Evolutionary conservation across 2,797 vertebrate species (phyloP), one percentile per base, ranked within the genome.

Genomic region (Chaenodraco wilsoni): DNA sequence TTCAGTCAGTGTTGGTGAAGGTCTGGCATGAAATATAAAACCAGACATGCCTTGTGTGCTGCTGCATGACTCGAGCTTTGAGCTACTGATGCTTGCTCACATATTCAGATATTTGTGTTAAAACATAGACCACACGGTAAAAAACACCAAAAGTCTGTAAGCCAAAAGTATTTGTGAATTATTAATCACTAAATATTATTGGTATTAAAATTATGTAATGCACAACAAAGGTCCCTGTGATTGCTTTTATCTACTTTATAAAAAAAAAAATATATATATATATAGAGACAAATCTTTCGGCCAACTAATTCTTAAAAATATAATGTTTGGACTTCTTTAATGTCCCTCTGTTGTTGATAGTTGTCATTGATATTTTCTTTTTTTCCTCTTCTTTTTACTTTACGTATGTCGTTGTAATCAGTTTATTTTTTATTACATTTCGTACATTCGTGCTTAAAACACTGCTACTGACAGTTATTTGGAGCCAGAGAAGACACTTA

Each of bases 11-110:
- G 19, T 21, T 52, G 57, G 33, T 72, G 62, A 69, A 59, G 67
- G 41, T 74, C 61, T 72, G 45, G 31, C 31, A 61, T 40, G 43
- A 65, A 69, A 66, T 45, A 58, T 63, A 82, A 71, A 59, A 76
- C 46, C 54, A 83, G 81, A 65, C 54, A 54, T 72, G 77, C 17
- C 11, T 49, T 74, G 54, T 65, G 49, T 50, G 37, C 62, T 31
- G 31, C 21, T 64, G 58, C 57, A 17, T 21, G 52, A 57, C 60
- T 78, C 31, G 21, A 64, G 21, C 41, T 71, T 23, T 40, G 41
- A 64, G 37, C 55, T 63, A 45, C 21, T 62, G 55, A 9, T 69
- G 31, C 23, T 56, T 69, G 31, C 23, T 56, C 43, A 23, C 69
- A 46, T 17, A 33, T 15, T 46, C 27, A 19, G 3, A 52, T 43